Evolutionary conservation across 2,113 vertebrate genomes (phyloP).

Genomic region (Pungitius pungitius): DNA sequence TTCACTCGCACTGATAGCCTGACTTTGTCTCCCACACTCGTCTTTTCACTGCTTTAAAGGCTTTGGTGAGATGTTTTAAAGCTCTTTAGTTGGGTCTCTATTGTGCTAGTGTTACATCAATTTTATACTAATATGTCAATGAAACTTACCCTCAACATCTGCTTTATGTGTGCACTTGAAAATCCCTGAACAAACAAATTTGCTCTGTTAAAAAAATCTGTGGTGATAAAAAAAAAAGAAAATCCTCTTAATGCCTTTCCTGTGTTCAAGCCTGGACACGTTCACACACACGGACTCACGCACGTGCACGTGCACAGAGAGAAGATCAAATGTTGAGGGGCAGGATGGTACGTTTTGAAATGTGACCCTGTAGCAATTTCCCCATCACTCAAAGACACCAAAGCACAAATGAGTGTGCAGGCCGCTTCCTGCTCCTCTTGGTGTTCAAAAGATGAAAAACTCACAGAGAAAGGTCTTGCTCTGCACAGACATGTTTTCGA

Average conservation of each 20-base stretch:
- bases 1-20: slow-evolving; percentile 58
- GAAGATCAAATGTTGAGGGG: slow-evolving; percentile 68
- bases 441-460: slow-evolving; percentile 23
- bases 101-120: slow-evolving; percentile 40
- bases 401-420: slow-evolving; percentile 52
- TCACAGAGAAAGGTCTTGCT: slow-evolving; percentile 12
- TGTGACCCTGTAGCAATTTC: slow-evolving; percentile 58
- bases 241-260: slow-evolving; percentile 45
- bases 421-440: slow-evolving; percentile 44
- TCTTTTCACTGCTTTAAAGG: slow-evolving; percentile 17
- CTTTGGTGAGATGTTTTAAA: slow-evolving; percentile 21
- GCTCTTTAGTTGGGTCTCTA: slow-evolving; percentile 21
- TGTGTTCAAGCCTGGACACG: slow-evolving; percentile 53
- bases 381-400: slow-evolving; percentile 51
- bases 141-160: slow-evolving; percentile 5
- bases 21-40: slow-evolving; percentile 65
- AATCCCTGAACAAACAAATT: slow-evolving; percentile 34
- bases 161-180: slow-evolving; percentile 3
- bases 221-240: slow-evolving; percentile 23
- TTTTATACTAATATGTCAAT: slow-evolving; percentile 28
- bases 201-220: slow-evolving; percentile 21
- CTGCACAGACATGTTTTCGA: slow-evolving; percentile 47
- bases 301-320: background rate
- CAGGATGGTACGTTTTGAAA: slow-evolving; percentile 62
- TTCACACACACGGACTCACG: slow-evolving; percentile 5